phyloP scores from a whole-genome alignment of 1,140 invertebrate species.

The Zaprionus kolodkinae region DNA sequence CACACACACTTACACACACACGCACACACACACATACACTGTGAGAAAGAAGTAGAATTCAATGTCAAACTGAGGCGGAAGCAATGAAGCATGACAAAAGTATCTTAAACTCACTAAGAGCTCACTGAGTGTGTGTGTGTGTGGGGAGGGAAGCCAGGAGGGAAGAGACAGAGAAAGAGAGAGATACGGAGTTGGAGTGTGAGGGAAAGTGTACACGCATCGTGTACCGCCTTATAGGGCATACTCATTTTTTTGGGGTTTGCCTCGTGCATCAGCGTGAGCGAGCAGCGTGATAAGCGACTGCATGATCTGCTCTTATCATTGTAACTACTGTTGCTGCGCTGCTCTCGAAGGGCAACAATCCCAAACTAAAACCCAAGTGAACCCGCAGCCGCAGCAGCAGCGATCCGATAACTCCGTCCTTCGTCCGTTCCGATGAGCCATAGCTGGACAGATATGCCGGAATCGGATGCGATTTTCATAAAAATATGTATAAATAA shows the following conservation, averaged over 20 bases:
- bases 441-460: not conserved
- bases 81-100: conserved; percentile 48
- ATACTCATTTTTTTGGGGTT: not conserved
- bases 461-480: not conserved
- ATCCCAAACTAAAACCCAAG: not conserved
- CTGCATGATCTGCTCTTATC: not conserved
- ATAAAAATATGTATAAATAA: too few species aligned
- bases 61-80: conserved; percentile 38
- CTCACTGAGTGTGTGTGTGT: not conserved
- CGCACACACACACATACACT: not conserved
- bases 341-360: not conserved
- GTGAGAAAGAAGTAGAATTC: conserved; percentile 14
- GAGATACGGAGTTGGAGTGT: not conserved
- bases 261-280: not conserved
- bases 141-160: too few species aligned
- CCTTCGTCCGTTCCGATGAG: not conserved
- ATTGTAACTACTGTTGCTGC: not conserved
- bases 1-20: not conserved
- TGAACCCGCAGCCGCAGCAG: not conserved
- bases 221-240: not conserved
- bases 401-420: conserved; percentile 8
- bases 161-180: not conserved
- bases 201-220: not conserved
- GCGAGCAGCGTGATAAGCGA: not conserved
- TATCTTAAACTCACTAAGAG: conserved; percentile 28